These are phyloP conservation scores for Drosophila lowei DNA, from an alignment of 1,140 invertebrate species.

Conservation along the genomic window DNA sequence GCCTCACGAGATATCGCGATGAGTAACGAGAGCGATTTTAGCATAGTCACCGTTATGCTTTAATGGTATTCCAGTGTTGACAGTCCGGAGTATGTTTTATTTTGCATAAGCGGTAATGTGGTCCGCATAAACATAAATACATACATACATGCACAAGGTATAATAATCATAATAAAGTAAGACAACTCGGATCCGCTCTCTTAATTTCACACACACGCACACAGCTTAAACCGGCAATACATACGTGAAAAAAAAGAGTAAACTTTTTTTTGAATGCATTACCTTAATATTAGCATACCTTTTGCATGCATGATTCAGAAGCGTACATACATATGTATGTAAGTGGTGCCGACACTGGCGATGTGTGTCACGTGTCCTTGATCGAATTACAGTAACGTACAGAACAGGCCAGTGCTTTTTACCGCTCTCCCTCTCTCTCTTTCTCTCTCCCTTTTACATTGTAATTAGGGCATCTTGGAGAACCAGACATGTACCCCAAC, in stretches of 20 bases:
- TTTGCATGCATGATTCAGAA: background rate
- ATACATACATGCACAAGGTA: background rate
- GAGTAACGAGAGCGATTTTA: too few species aligned
- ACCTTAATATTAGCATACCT: background rate
- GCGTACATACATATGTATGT: constrained; percentile 2
- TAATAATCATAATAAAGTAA: too few species aligned
- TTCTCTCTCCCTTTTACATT: background rate
- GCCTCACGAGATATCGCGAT: constrained; percentile 1
- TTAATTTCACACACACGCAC: too few species aligned
- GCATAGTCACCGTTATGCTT: too few species aligned
- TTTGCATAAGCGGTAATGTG: too few species aligned
- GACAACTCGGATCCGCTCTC: too few species aligned
- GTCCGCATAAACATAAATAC: too few species aligned
- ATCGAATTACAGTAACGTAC: constrained; percentile 45
- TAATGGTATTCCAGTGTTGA: too few species aligned
- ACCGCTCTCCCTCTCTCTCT: background rate
- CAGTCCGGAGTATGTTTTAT: too few species aligned
- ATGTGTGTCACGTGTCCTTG: constrained; percentile 57
- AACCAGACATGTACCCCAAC: constrained; percentile 73
- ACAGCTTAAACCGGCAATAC: background rate
- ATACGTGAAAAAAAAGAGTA: too few species aligned
- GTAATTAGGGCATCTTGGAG: constrained; percentile 73
- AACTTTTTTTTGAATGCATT: background rate
- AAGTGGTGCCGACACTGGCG: constrained; percentile 14
- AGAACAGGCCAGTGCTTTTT: background rate